These are phyloP conservation scores for Vireo altiloquus DNA, from an alignment of 2,113 vertebrate genomes.

Conservation along the genomic window DNA sequence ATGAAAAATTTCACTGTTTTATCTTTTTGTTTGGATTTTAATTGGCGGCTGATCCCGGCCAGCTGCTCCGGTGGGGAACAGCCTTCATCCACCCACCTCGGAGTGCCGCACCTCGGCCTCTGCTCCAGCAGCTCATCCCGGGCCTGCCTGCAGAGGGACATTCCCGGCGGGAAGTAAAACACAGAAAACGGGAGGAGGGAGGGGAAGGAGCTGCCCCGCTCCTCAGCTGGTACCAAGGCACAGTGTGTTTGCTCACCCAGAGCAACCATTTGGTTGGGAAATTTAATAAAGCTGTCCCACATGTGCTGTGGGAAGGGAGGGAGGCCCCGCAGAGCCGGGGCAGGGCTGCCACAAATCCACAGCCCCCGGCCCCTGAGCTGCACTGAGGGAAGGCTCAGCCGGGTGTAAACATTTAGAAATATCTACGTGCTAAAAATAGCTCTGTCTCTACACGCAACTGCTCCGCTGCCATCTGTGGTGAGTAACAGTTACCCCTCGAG, in stretches of 20 bases:
- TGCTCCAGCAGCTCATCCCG: not conserved
- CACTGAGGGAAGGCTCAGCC: not conserved
- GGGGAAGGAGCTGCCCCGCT: not conserved
- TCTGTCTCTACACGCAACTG: accelerated
- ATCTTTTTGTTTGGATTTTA: not conserved
- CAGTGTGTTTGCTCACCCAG: not conserved
- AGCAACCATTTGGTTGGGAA: accelerated
- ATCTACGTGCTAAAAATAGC: not conserved
- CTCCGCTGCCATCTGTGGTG: not conserved
- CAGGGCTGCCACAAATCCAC: not conserved
- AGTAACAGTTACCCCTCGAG: accelerated
- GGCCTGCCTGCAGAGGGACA: not conserved
- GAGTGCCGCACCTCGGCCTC: not conserved
- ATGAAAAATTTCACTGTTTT: not conserved
- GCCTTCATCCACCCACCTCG: accelerated
- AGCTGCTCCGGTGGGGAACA: not conserved
- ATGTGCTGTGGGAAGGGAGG: accelerated
- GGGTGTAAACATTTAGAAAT: not conserved
- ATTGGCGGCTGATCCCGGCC: not conserved
- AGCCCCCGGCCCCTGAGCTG: not conserved
- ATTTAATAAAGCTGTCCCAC: not conserved
- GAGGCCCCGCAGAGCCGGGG: not conserved
- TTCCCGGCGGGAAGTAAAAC: accelerated
- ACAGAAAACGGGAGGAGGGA: not conserved
- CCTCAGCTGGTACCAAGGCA: not conserved